Evolutionary conservation across 2,113 vertebrate species (phyloP), one percentile per base, ranked within the genome.

Genomic region (Cichladusa arquata): DNA sequence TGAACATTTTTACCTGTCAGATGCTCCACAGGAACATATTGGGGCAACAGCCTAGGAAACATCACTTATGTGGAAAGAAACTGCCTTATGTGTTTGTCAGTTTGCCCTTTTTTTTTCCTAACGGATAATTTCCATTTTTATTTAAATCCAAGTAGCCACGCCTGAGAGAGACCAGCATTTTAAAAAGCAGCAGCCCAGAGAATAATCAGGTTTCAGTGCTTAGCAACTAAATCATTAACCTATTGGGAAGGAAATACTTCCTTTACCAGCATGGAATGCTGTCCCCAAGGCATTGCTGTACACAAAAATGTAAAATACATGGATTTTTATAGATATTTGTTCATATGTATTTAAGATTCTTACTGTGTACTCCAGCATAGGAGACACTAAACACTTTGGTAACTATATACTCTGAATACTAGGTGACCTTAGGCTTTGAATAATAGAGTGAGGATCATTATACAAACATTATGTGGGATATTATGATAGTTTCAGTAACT

Each of bases 161-260:
- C 45, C 62, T 77, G 36, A 72, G 38, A 83, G 54, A 93, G 48
- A 72, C 54, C 9, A 85, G 40, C 72, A 66, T 34, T 80, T 86
- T 31, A n/a, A 82, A 93, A 95, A 83, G 58, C 50, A 88, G 20
- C 56, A 91, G 76, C 72, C n/a, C 79, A 78, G 47, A 94, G 61
- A 88, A 91, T 87, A 87, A 88, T 82, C 61, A 67, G 67, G 81
- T 69, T 94, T 74, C 53, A 76, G 73, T 53, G 53, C 84, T 89
- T 91, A 91, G 74, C 73, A 94, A 95, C 93, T 94, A 95, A 96
- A 96, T 94, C 84, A 95, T 96, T 96, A 96, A 94, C 87, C 57
- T 67, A 79, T 44, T 56, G 57, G 61, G 51, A 89, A 61, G 61
- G 50, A 95, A 95, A 91, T 44, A 79, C 48, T 91, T 95, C 57